Evolutionary conservation across 2,113 vertebrate genomes (phyloP), one percentile per base, ranked within the genome.

Genomic region (Athene cunicularia): DNA sequence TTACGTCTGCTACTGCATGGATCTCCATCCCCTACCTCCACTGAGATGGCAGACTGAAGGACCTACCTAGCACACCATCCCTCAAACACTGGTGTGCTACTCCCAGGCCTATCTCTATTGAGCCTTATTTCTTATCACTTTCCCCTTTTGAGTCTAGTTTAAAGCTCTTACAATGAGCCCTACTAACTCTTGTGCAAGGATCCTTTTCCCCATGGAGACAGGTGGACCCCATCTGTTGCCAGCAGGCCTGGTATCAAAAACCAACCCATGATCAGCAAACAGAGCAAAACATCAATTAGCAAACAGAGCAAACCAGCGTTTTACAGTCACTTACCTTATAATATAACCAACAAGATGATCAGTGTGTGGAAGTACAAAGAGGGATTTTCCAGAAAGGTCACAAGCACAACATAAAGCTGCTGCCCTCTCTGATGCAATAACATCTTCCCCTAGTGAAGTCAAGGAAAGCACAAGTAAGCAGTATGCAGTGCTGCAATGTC

Each of bases 341-440:
- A 99, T 99, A 83, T 99, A 99, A 67, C 99, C 99, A 91, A 99
- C 99, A 14, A 99, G 98, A 96, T 99, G 99, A 95, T 99, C 99
- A 1, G 99, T 99, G 96, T 99, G 99, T 8, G 99, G 99, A 87
- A 99, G 98, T 2, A 99, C 99, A 55, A 99, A 99, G 47, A 99
- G 97, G 9, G 99, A 99, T 97, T 99, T 99, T 14, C 99, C 99
- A 11, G 99, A 99, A 60, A 99, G 99, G 71, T 99, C 99, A 93
- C 99, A 99, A 4, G 99, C 98, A 12, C 98, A 99, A 70, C 99
- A 99, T 7, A 99, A 98, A 96, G 99, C 98, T 1, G 99, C 98
- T 16, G 99, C 99, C 73, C 99, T 98, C 98, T 99, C 99, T 3
- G 99, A 99, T 3, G 99, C 99, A 50, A 99, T 98, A 76, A 99